Evolutionary conservation across 2,113 vertebrate species (phyloP).

Genomic region (pig (Sus scrofa)): DNA sequence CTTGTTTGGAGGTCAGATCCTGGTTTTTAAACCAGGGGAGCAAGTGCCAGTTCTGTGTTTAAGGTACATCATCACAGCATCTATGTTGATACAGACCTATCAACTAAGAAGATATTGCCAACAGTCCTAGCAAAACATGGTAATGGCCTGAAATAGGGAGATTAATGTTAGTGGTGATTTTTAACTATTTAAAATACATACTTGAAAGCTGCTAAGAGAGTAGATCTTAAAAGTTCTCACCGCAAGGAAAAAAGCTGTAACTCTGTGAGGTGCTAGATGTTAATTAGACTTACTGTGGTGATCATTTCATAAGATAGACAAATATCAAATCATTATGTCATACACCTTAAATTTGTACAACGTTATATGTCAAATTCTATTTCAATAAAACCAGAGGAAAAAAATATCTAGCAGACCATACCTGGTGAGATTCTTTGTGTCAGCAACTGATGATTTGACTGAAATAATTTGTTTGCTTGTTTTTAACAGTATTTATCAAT

Average conservation of each 20-base stretch:
- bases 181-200: constrained; percentile 24
- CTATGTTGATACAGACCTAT: background rate
- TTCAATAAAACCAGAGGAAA: background rate
- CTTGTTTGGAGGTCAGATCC: background rate
- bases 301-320: background rate
- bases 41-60: background rate
- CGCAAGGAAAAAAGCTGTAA: background rate
- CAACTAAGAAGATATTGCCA: background rate
- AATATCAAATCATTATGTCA: background rate
- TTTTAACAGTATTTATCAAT: background rate
- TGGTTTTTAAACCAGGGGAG: background rate
- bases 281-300: background rate
- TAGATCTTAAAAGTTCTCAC: background rate
- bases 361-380: background rate
- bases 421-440: background rate
- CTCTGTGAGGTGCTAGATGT: background rate
- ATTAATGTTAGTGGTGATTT: background rate
- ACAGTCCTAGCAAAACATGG: background rate
- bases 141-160: background rate
- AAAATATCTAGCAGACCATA: background rate
- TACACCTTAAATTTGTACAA: background rate
- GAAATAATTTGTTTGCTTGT: constrained; percentile 17
- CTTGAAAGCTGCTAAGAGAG: background rate
- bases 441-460: background rate
- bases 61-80: background rate